Conservation (phyloP, 2,888 invertebrate genomes). For the Petrolisthes manimaculis region DNA sequence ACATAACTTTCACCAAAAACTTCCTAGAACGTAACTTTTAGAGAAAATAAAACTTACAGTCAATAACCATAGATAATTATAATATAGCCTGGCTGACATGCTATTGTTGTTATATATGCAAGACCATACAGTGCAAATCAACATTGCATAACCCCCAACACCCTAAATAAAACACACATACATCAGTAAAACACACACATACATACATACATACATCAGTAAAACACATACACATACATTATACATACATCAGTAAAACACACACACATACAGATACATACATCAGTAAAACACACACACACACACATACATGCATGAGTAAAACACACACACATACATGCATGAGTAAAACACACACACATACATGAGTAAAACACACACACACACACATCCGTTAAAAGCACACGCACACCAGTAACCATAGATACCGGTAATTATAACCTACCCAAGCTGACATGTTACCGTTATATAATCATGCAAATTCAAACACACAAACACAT, state of each 20-base stretch:
- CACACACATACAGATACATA: background rate
- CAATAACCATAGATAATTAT: too few relatives aligned
- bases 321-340: background rate
- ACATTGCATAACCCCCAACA: background rate
- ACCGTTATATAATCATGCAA: too few relatives aligned
- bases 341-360: background rate
- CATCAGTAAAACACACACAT: background rate
- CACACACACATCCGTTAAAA: background rate
- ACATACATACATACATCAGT: background rate
- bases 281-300: background rate
- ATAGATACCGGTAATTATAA: too few relatives aligned
- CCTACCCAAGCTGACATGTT: too few relatives aligned
- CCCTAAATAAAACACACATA: background rate
- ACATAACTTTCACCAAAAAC: too few relatives aligned
- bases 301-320: background rate
- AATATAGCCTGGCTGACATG: too few relatives aligned
- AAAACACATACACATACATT: background rate
- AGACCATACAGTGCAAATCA: too few relatives aligned
- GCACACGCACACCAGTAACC: slow-evolving; percentile 3
- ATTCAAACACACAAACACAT: too few relatives aligned
- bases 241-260: background rate
- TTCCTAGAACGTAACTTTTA: too few relatives aligned
- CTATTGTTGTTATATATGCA: too few relatives aligned
- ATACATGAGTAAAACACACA: slow-evolving; percentile 1
- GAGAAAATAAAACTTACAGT: too few relatives aligned